phyloP scores from a whole-genome alignment of 1,140 invertebrate genomes.

The Drosophila serrata region DNA sequence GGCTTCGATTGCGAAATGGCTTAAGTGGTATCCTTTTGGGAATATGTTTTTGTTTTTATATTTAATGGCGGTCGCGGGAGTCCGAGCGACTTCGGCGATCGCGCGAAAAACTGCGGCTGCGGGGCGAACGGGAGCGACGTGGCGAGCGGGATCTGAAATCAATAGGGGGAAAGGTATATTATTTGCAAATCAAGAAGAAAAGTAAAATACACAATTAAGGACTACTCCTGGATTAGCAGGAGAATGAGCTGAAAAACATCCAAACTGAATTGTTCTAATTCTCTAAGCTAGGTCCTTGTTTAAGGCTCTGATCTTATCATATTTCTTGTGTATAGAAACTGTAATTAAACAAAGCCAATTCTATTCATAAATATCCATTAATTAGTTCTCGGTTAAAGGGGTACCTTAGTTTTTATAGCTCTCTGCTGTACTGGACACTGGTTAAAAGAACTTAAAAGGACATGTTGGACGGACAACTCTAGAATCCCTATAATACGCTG shows the following conservation, averaged over 20 bases:
- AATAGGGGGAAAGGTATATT: slow-evolving; percentile 13
- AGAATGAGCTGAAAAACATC: slow-evolving; percentile 9
- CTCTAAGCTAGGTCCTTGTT: not conserved
- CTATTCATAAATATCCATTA: not conserved
- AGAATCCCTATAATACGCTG: not conserved
- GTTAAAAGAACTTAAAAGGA: not conserved
- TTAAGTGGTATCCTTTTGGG: slow-evolving; percentile 31
- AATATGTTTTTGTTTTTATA: slow-evolving; percentile 4
- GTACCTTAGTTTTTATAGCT: no score
- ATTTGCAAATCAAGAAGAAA: not conserved
- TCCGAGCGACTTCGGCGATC: slow-evolving; percentile 60
- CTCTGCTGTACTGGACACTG: not conserved
- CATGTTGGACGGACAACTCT: not conserved
- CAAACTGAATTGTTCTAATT: no score
- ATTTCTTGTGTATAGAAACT: not conserved
- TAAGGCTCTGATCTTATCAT: not conserved
- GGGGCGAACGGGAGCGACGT: slow-evolving; percentile 61
- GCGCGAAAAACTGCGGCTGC: slow-evolving; percentile 63
- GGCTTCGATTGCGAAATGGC: slow-evolving; percentile 27
- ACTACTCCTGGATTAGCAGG: not conserved
- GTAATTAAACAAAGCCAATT: not conserved
- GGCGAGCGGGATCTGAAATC: slow-evolving; percentile 64
- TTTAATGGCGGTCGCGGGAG: slow-evolving; percentile 62
- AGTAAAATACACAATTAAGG: not conserved
- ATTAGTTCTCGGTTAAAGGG: not conserved